phyloP scores from a whole-genome alignment of 2,113 vertebrate genomes.

The Rhagologus leucostigma region DNA sequence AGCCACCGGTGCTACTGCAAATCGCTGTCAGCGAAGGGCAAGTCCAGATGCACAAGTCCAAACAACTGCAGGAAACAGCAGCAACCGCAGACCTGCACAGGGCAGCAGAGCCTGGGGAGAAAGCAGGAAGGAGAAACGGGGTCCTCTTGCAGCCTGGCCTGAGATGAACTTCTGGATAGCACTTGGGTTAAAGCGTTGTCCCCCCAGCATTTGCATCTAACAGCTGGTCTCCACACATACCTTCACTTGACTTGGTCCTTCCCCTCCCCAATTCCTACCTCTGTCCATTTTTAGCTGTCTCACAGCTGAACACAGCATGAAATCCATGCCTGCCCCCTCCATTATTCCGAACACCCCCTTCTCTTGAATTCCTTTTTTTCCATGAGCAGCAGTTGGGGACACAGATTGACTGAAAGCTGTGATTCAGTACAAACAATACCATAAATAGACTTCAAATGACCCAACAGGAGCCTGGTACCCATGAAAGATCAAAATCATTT shows the following conservation, averaged over 20 bases:
- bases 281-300: not conserved
- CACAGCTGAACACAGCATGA: not conserved
- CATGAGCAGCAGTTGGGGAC: constrained; percentile 4
- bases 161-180: not conserved
- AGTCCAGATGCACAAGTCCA: not conserved
- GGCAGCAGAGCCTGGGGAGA: not conserved
- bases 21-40: not conserved
- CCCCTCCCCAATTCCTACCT: not conserved
- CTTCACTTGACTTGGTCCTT: not conserved
- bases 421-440: not conserved
- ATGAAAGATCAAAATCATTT: constrained; percentile 8
- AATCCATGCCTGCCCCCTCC: not conserved
- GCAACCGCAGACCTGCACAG: not conserved
- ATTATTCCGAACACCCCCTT: not conserved
- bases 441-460: constrained; percentile 34
- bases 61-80: not conserved
- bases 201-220: not conserved
- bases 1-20: not conserved
- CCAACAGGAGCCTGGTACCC: not conserved
- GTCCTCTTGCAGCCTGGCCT: not conserved
- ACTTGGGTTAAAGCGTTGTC: not conserved
- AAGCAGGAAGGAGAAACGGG: not conserved
- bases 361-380: not conserved
- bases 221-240: not conserved
- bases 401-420: constrained; percentile 37